Evolutionary conservation across 2,888 invertebrate species (phyloP), one percentile per base, ranked within the genome.

Genomic region (Nipponacmea schrenckii): DNA sequence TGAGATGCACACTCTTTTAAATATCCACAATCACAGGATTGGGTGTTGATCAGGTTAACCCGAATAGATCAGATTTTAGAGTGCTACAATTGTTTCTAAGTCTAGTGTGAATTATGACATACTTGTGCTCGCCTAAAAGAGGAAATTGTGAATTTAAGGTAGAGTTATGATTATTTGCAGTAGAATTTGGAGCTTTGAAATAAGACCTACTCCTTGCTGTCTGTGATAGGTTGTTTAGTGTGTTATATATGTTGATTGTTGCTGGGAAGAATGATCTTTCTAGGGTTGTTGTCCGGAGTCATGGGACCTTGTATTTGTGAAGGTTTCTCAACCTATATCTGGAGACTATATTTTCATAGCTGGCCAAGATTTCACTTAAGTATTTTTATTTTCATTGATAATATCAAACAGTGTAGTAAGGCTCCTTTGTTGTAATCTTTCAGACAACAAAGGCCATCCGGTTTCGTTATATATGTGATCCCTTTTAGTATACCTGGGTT

Each of bases 11-110:
- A 17, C 17, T 48, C 48, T 17, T 3, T 48, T 14, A 17, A 17
- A 48, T 48, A 17, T 14, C 48, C 48, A 17, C 48, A 48, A 17
- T 48, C 15, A 17, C 48, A 48, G 2, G 14, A 17, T 48, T 48
- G 48, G 17, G 14, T 10, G 7, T 5, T 1, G 45, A 20, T 62
- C 39, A 62, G 44, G 62, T 68, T 39, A 31, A 17, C 39, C 24
- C n/a, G 20, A 39, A 68, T 12, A 68, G 68, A 31, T 62, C 68
- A 10, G 68, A 12, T 20, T 68, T 68, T 10, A 68, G 44, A 10
- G 44, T n/a, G 39, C 45, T 68, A 62, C 68, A 68, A 10, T 62
- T 31, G 24, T 68, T 24, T 2, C 68, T 8, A 12, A 68, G 44
- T 63, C 44, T 20, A 8, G 68, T 14, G 46, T 69, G 69, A 20